Evolutionary conservation across 2,888 invertebrate species (phyloP), one percentile per base, ranked within the genome.

Genomic region (Sminthurinus aureus): DNA sequence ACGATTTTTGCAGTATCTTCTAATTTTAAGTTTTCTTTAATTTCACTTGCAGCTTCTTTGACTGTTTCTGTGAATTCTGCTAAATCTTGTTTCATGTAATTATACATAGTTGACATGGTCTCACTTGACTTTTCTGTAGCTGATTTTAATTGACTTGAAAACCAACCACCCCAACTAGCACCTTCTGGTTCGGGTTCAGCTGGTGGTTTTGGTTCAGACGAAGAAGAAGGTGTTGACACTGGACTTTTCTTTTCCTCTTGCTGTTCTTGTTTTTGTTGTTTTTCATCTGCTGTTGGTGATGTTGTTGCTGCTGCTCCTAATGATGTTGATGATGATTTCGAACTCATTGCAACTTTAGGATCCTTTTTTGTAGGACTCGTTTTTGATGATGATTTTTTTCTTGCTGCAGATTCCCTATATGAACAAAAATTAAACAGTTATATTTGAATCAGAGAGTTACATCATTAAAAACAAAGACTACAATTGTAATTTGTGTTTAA

Each of bases 21-120:
- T 13, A 83, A 75, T 18, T 88, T 88, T 8, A 88, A 78, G 75
- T 88, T 88, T 38, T 88, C 88, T 79, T 88, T 88, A 13, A 88
- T 83, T 76, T 88, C 88, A 38, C 88, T 84, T 0, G 87, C 87
- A 51, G 87, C 88, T 76, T 88, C 88, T 26, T 86, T 85, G 0
- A 88, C 87, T 18, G 87, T 87, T 26, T 88, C 88, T 52, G 86
- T 84, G 79, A 88, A 88, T 71, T 88, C 88, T 0, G 86, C 81
- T 22, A 88, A 85, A 81, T 88, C 88, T 78, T 88, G 88, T 58
- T 88, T 88, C 86, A 88, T 85, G 83, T 88, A 88, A 77, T 88
- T 85, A 74, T 87, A 87, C 88, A 88, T 87, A 83, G 87, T 87
- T 18, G 81, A 58, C 3, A 58, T 15, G 13, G 13, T 18, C 58